phyloP scores from a whole-genome alignment of 2,113 vertebrate species.

The Lamprologus callipterus region DNA sequence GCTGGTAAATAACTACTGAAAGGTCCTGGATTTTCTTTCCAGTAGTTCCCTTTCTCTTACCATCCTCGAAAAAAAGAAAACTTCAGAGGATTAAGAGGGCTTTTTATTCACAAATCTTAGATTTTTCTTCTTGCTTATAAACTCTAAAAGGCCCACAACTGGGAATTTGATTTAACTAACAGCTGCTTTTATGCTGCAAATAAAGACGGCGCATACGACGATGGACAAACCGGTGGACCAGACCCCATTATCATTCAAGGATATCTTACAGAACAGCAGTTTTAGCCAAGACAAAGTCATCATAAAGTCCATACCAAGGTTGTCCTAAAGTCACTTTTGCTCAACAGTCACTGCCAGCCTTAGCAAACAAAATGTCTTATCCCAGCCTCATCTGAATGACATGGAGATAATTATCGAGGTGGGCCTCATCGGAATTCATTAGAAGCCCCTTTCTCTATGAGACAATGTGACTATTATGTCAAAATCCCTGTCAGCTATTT shows the following conservation, averaged over 20 bases:
- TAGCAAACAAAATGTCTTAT: slow-evolving; percentile 59
- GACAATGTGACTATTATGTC: slow-evolving; percentile 67
- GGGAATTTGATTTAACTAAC: slow-evolving; percentile 34
- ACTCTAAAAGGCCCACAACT: slow-evolving; percentile 4
- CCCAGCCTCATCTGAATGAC: slow-evolving; percentile 53
- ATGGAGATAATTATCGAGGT: slow-evolving; percentile 57
- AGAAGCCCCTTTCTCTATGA: slow-evolving; percentile 44
- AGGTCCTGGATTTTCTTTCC: background rate
- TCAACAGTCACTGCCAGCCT: slow-evolving; percentile 18
- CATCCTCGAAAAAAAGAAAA: background rate
- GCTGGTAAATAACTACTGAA: background rate
- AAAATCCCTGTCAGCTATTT: slow-evolving; percentile 70
- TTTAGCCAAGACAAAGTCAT: slow-evolving; percentile 43
- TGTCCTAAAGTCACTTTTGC: slow-evolving; percentile 39
- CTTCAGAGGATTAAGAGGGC: background rate
- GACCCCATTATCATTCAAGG: slow-evolving; percentile 35
- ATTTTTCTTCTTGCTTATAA: background rate
- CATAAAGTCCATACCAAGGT: slow-evolving; percentile 52
- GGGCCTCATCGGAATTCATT: slow-evolving; percentile 57
- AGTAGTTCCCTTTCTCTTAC: background rate
- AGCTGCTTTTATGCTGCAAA: slow-evolving; percentile 35
- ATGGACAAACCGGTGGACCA: background rate
- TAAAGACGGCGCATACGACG: background rate
- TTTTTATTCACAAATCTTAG: slow-evolving; percentile 6
- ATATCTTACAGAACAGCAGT: slow-evolving; percentile 39